Percentiles rank a stretch among this genome's conserved stretches.
Conservation (phyloP, 2,888 invertebrate genomes). For the Augiades crinisus region DNA sequence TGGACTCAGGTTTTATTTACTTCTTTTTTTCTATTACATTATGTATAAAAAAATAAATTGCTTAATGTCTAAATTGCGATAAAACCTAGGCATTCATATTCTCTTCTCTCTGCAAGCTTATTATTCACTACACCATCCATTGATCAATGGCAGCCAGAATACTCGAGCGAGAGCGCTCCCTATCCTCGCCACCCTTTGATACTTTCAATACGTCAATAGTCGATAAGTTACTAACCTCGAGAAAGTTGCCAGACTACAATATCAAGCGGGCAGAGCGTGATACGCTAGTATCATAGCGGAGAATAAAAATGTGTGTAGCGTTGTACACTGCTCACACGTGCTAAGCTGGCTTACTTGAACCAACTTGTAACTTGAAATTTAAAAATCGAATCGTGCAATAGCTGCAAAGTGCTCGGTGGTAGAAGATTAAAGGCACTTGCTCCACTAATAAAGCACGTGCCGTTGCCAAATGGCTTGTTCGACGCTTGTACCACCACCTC, state of each 20-base stretch:
- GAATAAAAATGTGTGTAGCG: background rate
- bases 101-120: too few relatives aligned
- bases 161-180: too few relatives aligned
- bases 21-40: too few relatives aligned
- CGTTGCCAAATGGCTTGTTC: constrained; percentile 26
- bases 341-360: too few relatives aligned
- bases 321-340: background rate
- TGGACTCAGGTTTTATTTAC: too few relatives aligned
- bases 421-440: constrained; percentile 21
- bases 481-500: constrained; percentile 21
- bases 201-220: too few relatives aligned
- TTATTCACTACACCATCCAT: too few relatives aligned
- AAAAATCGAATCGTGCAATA: constrained; percentile 19
- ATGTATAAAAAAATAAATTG: too few relatives aligned
- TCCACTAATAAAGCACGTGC: constrained; percentile 20
- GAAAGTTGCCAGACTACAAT: background rate
- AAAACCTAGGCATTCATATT: too few relatives aligned
- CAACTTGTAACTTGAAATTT: constrained; percentile 13
- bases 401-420: constrained; percentile 18
- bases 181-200: too few relatives aligned
- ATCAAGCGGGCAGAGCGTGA: background rate
- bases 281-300: background rate
- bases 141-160: too few relatives aligned
- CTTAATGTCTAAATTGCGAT: too few relatives aligned
- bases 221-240: background rate